Percentiles rank a stretch among this genome's conserved stretches.
Evolutionary conservation across 2,113 vertebrate species (phyloP).

Genomic region (Benitochromis conjunctus): DNA sequence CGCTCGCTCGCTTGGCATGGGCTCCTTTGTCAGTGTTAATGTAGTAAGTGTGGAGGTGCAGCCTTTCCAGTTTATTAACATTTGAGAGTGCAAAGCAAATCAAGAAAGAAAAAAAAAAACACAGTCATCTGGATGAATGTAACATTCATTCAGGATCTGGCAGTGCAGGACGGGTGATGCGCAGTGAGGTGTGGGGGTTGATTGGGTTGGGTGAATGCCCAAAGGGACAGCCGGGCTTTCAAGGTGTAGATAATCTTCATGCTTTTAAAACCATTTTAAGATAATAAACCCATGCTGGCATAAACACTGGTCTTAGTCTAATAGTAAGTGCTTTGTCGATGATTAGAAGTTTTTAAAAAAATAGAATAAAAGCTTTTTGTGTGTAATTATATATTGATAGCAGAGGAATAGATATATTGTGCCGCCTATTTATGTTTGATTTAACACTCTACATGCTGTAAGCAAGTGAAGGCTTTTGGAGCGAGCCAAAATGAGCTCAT

Average conservation of each 20-base stretch:
- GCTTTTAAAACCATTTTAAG: not conserved
- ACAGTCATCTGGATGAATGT: constrained; percentile 36
- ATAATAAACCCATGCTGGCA: not conserved
- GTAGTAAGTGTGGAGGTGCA: constrained; percentile 39
- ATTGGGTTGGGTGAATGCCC: not conserved
- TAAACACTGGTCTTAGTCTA: not conserved
- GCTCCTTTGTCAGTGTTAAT: constrained; percentile 56
- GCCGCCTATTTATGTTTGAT: not conserved
- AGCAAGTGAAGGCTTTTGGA: not conserved
- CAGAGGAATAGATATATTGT: not conserved
- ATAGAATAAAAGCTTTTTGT: not conserved
- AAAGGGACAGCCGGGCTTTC: not conserved
- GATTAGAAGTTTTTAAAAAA: not conserved
- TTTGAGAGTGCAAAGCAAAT: not conserved
- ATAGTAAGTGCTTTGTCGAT: not conserved
- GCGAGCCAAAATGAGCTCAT: constrained; percentile 2
- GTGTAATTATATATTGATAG: not conserved
- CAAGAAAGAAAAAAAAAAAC: fast-evolving
- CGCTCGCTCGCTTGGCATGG: constrained; percentile 34
- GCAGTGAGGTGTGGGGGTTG: not conserved
- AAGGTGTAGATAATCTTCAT: not conserved
- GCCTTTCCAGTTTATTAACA: constrained; percentile 40
- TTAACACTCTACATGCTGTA: not conserved
- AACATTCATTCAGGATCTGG: constrained; percentile 38
- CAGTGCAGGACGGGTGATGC: not conserved